Conservation (phyloP, 2,797 vertebrate species). For the Parauchenoglanis ngamensis region DNA sequence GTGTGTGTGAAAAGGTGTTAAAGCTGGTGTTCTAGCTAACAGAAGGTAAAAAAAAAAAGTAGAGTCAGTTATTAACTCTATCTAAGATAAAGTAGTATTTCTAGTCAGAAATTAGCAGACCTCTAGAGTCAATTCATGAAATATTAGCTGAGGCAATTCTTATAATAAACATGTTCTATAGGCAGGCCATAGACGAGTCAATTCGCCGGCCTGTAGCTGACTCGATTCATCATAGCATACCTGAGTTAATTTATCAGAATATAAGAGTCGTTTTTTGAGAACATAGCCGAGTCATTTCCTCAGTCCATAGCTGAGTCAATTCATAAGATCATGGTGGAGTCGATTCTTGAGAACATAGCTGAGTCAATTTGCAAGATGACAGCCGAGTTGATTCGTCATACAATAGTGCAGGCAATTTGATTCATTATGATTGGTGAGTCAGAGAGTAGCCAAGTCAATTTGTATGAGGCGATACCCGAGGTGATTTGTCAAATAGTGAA, state of each 20-base stretch:
- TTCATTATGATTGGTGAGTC: neutral
- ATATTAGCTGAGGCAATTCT: neutral
- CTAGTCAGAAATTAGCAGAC: neutral
- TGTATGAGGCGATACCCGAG: neutral
- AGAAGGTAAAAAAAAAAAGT: neutral
- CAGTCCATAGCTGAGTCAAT: neutral
- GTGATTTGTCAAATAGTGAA: neutral
- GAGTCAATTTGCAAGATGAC: neutral
- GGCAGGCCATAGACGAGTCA: neutral
- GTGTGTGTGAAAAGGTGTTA: neutral
- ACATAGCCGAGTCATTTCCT: neutral
- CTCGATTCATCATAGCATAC: neutral
- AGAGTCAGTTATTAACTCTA: neutral
- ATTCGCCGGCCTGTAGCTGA: neutral
- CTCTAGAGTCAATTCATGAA: neutral
- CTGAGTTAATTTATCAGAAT: neutral
- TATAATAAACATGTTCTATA: neutral
- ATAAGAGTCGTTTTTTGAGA: neutral
- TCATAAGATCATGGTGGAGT: neutral
- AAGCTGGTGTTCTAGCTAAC: neutral
- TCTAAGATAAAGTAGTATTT: neutral
- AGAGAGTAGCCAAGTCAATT: neutral
- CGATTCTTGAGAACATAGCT: neutral
- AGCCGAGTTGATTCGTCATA: neutral
- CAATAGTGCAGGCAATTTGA: no score